Evolutionary conservation across 2,888 invertebrate species (phyloP).

Genomic region (Dynastes hyllus): DNA sequence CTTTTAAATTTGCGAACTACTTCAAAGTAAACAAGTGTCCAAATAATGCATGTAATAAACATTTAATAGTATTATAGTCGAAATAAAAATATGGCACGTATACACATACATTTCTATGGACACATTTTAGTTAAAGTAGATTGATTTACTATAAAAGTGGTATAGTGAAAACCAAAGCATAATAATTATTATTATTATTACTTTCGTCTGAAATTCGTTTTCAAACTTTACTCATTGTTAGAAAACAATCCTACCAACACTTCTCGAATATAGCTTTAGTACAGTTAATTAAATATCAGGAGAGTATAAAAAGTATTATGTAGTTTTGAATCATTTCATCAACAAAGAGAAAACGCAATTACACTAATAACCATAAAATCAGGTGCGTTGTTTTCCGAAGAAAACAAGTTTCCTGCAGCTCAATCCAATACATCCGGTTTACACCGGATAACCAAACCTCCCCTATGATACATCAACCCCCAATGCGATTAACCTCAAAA

Average conservation of each 20-base stretch:
- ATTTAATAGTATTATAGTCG: too few relatives aligned
- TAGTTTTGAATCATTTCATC: neutral
- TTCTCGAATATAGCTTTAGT: neutral
- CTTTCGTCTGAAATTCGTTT: too few relatives aligned
- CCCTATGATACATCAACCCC: slow-evolving; percentile 21
- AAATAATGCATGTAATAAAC: too few relatives aligned
- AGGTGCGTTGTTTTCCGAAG: slow-evolving; percentile 13
- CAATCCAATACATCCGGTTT: slow-evolving; percentile 43
- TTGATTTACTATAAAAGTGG: too few relatives aligned
- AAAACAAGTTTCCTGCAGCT: slow-evolving; percentile 42
- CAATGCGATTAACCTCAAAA: slow-evolving; percentile 24
- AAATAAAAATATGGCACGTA: too few relatives aligned
- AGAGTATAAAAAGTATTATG: neutral
- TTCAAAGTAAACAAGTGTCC: too few relatives aligned
- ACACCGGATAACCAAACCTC: slow-evolving; percentile 29
- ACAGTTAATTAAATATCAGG: neutral
- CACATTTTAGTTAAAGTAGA: too few relatives aligned
- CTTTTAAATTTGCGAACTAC: too few relatives aligned
- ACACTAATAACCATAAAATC: slow-evolving; percentile 14
- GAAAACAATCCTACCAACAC: neutral
- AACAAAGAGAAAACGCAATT: neutral
- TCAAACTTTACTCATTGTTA: too few relatives aligned
- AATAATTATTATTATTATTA: too few relatives aligned
- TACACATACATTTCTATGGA: too few relatives aligned
- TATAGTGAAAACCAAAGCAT: too few relatives aligned